Conservation (phyloP, 2,888 invertebrate species). For the Caenorhabditis sp. region DNA sequence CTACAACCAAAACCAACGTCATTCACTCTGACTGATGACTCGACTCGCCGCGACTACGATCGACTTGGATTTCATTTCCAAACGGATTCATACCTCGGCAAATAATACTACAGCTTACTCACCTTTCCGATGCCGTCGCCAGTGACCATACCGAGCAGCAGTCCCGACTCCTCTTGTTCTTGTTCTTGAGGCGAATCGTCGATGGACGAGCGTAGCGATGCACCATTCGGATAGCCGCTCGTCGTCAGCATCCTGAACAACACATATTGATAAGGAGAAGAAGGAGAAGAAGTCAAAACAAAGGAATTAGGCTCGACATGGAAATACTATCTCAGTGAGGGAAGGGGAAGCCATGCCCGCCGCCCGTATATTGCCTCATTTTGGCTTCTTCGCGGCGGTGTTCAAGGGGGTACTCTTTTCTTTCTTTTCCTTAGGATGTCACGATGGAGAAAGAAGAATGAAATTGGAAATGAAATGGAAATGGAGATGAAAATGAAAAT, state of each 20-base stretch:
- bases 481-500: no score
- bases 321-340: conserved; percentile 6
- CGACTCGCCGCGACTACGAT: no score
- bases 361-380: background rate
- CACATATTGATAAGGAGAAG: background rate
- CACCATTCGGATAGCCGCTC: conserved; percentile 43
- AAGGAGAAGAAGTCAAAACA: conserved; percentile 43
- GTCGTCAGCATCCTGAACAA: conserved; percentile 62
- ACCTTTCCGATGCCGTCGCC: conserved; percentile 68
- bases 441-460: no score
- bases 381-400: conserved; percentile 2
- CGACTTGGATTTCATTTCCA: no score
- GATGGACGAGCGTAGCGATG: conserved; percentile 21
- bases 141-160: conserved; percentile 63
- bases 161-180: conserved; percentile 57
- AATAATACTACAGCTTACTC: background rate
- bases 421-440: background rate
- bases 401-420: background rate
- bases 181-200: conserved; percentile 47
- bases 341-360: conserved; percentile 29
- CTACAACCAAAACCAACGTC: background rate
- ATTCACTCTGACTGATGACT: background rate
- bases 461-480: no score
- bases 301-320: conserved; percentile 52
- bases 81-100: no score